Evolutionary conservation across 2,113 vertebrate genomes (phyloP).

Genomic region (Amphiprion ocellaris): DNA sequence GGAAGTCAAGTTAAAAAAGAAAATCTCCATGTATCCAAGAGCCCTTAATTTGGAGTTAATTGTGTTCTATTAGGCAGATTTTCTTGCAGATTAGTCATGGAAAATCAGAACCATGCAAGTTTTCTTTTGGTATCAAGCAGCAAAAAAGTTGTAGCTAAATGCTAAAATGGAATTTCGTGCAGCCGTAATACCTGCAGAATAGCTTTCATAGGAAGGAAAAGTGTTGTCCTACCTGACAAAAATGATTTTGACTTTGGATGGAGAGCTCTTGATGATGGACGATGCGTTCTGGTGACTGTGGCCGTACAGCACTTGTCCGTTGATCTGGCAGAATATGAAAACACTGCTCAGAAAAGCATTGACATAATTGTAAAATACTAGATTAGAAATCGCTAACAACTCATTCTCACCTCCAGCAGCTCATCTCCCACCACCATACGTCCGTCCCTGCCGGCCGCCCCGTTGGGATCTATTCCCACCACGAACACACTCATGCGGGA

Average conservation of each 20-base stretch:
- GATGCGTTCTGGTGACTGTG: constrained; percentile 98
- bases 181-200: too few species aligned
- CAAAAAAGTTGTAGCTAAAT: too few species aligned
- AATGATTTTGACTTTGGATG: constrained; percentile 95
- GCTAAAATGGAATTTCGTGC: background rate
- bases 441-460: constrained; percentile 94
- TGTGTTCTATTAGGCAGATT: too few species aligned
- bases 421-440: constrained; percentile 94
- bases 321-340: constrained; percentile 85
- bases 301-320: constrained; percentile 95
- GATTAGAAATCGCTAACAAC: background rate
- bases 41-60: too few species aligned
- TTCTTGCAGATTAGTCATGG: too few species aligned
- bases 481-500: constrained; percentile 97
- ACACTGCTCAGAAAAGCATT: background rate
- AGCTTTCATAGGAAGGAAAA: background rate
- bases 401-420: constrained; percentile 90
- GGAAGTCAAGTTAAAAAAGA: too few species aligned
- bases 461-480: constrained; percentile 95
- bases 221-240: constrained; percentile 89
- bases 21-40: too few species aligned
- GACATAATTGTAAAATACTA: background rate
- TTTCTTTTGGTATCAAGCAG: too few species aligned
- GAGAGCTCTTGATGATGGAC: constrained; percentile 95
- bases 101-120: too few species aligned